phyloP scores from a whole-genome alignment of 2,888 invertebrate genomes.

The Melangyna quadrimaculata region DNA sequence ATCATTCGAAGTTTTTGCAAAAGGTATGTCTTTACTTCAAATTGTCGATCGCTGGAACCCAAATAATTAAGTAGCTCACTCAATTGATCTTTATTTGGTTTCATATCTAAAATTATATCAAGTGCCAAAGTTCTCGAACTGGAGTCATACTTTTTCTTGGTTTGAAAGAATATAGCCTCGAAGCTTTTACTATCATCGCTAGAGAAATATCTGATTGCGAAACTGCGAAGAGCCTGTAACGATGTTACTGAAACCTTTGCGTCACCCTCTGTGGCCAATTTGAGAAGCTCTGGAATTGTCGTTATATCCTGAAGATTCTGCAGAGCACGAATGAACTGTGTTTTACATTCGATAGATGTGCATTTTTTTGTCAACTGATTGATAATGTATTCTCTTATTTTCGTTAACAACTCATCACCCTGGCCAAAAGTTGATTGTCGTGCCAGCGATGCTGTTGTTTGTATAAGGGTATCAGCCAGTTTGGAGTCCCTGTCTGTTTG shows the following conservation, averaged over 20 bases:
- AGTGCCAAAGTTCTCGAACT: conserved; percentile 87
- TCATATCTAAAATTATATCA: conserved; percentile 85
- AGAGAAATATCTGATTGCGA: conserved; percentile 79
- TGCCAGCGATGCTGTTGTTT: conserved; percentile 85
- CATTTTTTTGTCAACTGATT: conserved; percentile 82
- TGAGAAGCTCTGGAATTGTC: conserved; percentile 84
- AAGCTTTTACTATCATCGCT: conserved; percentile 82
- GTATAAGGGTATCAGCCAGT: conserved; percentile 85
- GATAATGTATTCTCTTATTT: conserved; percentile 77
- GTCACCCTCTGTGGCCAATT: conserved; percentile 82
- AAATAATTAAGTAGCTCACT: conserved; percentile 82
- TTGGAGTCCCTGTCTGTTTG: conserved; percentile 83
- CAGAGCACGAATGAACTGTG: conserved; percentile 85
- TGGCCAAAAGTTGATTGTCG: conserved; percentile 80
- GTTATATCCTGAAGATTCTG: conserved; percentile 85
- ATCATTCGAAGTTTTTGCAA: conserved; percentile 85
- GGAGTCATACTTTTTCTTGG: conserved; percentile 84
- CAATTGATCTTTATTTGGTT: conserved; percentile 83
- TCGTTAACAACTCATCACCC: conserved; percentile 73
- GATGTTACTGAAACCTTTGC: conserved; percentile 85
- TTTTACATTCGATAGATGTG: conserved; percentile 83
- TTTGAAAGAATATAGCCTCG: conserved; percentile 84
- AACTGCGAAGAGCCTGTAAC: conserved; percentile 85
- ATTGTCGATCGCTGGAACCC: conserved; percentile 82
- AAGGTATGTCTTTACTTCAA: conserved; percentile 86